Percentiles rank a stretch among this genome's conserved stretches.
Conservation (phyloP, 2,888 invertebrate genomes). For the Aphrophora alni region DNA sequence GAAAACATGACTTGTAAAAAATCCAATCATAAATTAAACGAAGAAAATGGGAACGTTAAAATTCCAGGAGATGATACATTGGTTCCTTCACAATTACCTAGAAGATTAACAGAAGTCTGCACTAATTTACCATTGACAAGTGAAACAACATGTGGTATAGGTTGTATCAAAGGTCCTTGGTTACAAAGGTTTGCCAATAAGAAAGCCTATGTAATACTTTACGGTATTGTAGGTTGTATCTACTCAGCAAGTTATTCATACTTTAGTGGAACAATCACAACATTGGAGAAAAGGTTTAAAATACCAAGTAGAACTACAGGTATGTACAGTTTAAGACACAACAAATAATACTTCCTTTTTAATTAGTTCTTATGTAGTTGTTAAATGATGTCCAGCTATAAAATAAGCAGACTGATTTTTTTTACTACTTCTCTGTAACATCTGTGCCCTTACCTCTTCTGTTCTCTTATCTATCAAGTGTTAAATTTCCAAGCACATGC, state of each 20-base stretch:
- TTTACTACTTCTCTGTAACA: no score
- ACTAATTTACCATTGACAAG: conserved; percentile 63
- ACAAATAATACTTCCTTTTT: neutral
- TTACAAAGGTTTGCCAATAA: conserved; percentile 67
- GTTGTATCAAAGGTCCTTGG: conserved; percentile 64
- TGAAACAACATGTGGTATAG: conserved; percentile 70
- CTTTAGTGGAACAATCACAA: conserved; percentile 76
- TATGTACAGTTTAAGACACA: conserved; percentile 55
- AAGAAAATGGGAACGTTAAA: neutral
- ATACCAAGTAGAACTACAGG: conserved; percentile 74
- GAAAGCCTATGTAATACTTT: conserved; percentile 66
- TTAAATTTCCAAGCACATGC: no score
- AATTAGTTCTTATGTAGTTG: no score
- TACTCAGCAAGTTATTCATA: conserved; percentile 74
- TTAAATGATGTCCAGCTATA: no score
- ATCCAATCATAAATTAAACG: neutral
- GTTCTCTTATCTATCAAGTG: no score
- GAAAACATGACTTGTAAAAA: neutral
- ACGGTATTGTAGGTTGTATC: conserved; percentile 71
- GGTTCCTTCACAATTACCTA: neutral
- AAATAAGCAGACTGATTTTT: no score
- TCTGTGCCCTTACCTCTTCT: no score
- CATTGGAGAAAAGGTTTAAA: conserved; percentile 74
- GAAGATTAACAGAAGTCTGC: conserved; percentile 57
- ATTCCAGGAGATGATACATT: conserved; percentile 11